A percentile compares a stretch with the other conserved stretches of the same genome.
phyloP scores from a whole-genome alignment of 2,797 vertebrate species.

The Babyrousa celebensis region DNA sequence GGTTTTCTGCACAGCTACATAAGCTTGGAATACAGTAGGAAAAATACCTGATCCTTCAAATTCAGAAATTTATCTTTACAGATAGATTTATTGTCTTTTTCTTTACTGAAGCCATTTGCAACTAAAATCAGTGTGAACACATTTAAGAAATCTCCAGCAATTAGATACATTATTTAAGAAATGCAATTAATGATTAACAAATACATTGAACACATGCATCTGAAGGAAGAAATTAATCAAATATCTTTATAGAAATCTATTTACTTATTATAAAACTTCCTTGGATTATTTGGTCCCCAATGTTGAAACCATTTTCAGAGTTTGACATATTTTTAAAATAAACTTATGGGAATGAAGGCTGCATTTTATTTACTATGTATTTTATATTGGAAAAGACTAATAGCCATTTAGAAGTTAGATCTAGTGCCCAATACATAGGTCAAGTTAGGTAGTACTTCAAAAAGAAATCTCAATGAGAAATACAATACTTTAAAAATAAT shows the following conservation, averaged over 20 bases:
- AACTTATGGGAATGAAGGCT: background rate
- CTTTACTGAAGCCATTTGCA: background rate
- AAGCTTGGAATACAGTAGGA: background rate
- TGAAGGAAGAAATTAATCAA: background rate
- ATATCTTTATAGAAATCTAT: background rate
- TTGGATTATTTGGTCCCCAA: background rate
- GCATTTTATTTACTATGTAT: background rate
- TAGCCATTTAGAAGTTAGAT: background rate
- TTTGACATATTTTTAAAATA: background rate
- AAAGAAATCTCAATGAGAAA: background rate
- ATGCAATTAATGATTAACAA: background rate
- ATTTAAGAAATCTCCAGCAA: background rate
- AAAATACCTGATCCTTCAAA: conserved; percentile 28
- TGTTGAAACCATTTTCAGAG: background rate
- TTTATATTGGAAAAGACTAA: background rate
- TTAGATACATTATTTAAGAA: background rate
- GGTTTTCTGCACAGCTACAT: background rate
- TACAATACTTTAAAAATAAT: background rate
- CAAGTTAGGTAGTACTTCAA: background rate
- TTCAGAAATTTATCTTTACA: background rate
- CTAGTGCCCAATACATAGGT: background rate
- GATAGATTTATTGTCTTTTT: background rate
- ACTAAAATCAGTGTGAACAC: background rate
- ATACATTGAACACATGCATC: background rate
- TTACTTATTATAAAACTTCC: background rate